A percentile compares a stretch with the other conserved stretches of the same genome.
These are phyloP conservation scores for Drosophila seguyi DNA, from an alignment of 1,140 invertebrate species.

Conservation along the genomic window DNA sequence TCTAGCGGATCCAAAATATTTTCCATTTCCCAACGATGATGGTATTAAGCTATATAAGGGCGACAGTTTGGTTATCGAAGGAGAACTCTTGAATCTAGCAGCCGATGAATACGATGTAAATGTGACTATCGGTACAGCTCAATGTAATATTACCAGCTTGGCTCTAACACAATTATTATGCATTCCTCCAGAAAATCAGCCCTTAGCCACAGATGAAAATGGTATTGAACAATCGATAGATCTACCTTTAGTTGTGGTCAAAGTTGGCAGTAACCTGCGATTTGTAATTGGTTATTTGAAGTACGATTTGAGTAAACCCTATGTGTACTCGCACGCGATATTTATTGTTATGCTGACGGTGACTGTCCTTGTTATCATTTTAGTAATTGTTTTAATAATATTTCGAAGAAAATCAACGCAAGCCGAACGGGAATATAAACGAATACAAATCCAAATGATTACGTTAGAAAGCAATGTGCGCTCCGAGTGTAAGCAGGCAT, in stretches of 20 bases:
- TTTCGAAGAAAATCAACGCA: constrained; percentile 97
- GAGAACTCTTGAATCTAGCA: constrained; percentile 95
- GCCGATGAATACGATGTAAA: constrained; percentile 96
- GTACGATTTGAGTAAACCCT: constrained; percentile 94
- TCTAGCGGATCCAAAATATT: constrained; percentile 96
- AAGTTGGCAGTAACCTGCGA: constrained; percentile 93
- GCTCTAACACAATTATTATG: constrained; percentile 95
- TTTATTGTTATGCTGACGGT: constrained; percentile 93
- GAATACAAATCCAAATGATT: constrained; percentile 99
- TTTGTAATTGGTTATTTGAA: constrained; percentile 95
- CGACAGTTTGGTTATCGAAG: constrained; percentile 97
- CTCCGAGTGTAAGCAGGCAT: constrained; percentile 99
- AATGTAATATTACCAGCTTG: constrained; percentile 97
- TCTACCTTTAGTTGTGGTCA: constrained; percentile 95
- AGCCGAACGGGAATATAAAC: constrained; percentile 97
- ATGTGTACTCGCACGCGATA: constrained; percentile 94
- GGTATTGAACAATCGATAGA: constrained; percentile 90
- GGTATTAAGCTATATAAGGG: constrained; percentile 95
- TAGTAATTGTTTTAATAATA: constrained; percentile 94
- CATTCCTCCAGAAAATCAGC: constrained; percentile 93
- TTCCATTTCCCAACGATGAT: constrained; percentile 91
- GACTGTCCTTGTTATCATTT: constrained; percentile 92
- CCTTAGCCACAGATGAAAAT: constrained; percentile 94
- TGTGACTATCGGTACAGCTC: constrained; percentile 94
- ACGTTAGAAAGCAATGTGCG: constrained; percentile 99